These are phyloP conservation scores for Patella pellucida DNA, from an alignment of 2,888 invertebrate genomes.

Conservation along the genomic window DNA sequence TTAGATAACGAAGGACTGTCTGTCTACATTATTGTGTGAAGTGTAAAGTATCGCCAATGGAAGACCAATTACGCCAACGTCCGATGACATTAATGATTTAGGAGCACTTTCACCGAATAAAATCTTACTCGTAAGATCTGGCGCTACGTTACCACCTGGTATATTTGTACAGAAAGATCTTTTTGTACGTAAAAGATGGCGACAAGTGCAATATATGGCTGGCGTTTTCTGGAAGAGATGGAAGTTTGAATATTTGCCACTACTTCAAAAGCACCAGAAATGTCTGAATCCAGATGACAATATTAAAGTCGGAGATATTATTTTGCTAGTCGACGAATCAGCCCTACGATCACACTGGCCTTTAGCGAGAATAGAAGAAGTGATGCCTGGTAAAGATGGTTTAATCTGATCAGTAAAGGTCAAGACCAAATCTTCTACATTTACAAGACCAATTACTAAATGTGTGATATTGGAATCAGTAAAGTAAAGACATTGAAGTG, in stretches of 20 bases:
- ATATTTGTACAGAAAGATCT: conserved; percentile 28
- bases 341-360: neutral
- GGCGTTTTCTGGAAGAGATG: conserved; percentile 12
- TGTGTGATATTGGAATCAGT: neutral
- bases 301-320: neutral
- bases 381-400: conserved; percentile 3
- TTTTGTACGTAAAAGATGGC: conserved; percentile 25
- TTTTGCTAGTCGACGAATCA: neutral
- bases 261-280: neutral
- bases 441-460: conserved; percentile 4
- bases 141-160: conserved; percentile 26
- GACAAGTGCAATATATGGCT: conserved; percentile 26
- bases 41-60: conserved; percentile 29
- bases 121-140: conserved; percentile 19
- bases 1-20: conserved; percentile 2
- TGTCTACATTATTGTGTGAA: neutral
- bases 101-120: conserved; percentile 31
- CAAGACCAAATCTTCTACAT: neutral
- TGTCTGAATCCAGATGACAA: conserved; percentile 14
- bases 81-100: conserved; percentile 23
- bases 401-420: conserved; percentile 4
- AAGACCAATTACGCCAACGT: conserved; percentile 24
- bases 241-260: neutral
- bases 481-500: no score
- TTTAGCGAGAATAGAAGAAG: neutral